phyloP scores from a whole-genome alignment of 2,888 invertebrate genomes.

The Zootermopsis nevadensis region DNA sequence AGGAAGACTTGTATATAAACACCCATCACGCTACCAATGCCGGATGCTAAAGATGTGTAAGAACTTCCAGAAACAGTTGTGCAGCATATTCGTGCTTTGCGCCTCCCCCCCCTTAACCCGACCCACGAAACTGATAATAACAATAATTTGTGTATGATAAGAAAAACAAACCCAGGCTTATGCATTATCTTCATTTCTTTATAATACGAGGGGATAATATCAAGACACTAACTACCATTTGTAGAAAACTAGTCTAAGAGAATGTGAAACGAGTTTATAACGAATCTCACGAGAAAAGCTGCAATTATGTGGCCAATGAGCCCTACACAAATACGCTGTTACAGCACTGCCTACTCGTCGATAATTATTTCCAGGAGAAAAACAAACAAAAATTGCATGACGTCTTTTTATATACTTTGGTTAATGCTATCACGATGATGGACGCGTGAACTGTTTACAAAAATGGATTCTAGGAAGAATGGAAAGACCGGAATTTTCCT shows the following conservation, averaged over 20 bases:
- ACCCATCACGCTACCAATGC: constrained; percentile 13
- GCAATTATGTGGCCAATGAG: not conserved
- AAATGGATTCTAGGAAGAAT: no score
- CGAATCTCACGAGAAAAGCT: not conserved
- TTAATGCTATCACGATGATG: no score
- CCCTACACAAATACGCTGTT: not conserved
- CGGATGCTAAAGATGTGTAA: not conserved
- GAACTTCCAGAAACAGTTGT: not conserved
- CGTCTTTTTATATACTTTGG: no score
- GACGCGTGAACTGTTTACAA: no score
- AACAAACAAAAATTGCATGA: not conserved
- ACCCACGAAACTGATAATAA: not conserved
- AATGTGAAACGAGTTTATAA: not conserved
- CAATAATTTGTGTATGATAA: not conserved
- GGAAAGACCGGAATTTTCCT: no score
- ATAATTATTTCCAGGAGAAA: not conserved
- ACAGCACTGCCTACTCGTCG: not conserved
- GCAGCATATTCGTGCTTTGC: not conserved
- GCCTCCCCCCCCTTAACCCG: not conserved
- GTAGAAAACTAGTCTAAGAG: not conserved
- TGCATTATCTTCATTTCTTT: not conserved
- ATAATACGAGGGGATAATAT: constrained; percentile 4
- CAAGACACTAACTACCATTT: not conserved
- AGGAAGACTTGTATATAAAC: not conserved
- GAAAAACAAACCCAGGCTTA: not conserved